phyloP scores from a whole-genome alignment of 1,140 invertebrate species.

The Drosophila sproati region DNA sequence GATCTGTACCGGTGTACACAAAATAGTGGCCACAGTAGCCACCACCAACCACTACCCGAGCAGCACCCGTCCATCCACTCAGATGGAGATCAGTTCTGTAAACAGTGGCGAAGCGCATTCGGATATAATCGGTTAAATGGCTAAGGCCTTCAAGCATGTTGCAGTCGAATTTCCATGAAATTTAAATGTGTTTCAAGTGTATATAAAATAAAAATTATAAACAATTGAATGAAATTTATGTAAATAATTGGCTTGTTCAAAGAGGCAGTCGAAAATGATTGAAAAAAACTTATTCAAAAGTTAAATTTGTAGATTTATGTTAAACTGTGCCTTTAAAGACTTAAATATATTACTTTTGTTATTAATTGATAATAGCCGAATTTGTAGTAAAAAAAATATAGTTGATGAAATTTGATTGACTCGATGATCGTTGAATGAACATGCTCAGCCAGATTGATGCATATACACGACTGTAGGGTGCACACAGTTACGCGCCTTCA shows the following conservation, averaged over 20 bases:
- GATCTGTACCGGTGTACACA: not conserved
- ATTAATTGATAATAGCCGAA: too few species aligned
- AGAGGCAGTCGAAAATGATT: too few species aligned
- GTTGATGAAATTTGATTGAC: not conserved
- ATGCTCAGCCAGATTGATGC: slow-evolving; percentile 11
- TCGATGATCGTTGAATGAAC: slow-evolving; percentile 12
- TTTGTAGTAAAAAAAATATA: too few species aligned
- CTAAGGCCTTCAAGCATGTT: not conserved
- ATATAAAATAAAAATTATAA: too few species aligned
- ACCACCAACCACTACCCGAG: not conserved
- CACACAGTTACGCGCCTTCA: slow-evolving; percentile 69
- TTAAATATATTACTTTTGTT: too few species aligned
- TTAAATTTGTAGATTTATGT: too few species aligned
- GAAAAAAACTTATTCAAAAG: too few species aligned
- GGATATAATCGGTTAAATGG: not conserved
- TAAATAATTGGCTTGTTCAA: too few species aligned
- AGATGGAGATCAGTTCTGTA: slow-evolving; percentile 36
- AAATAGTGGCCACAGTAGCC: slow-evolving; percentile 3
- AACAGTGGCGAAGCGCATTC: slow-evolving; percentile 15
- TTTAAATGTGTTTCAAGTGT: too few species aligned
- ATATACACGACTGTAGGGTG: slow-evolving; percentile 30
- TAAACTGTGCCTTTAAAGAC: too few species aligned
- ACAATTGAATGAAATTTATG: too few species aligned
- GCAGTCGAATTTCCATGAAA: too few species aligned
- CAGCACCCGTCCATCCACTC: slow-evolving; percentile 1